These are phyloP conservation scores for Gallinago undulata DNA, from an alignment of 2,113 vertebrate genomes.

Conservation along the genomic window DNA sequence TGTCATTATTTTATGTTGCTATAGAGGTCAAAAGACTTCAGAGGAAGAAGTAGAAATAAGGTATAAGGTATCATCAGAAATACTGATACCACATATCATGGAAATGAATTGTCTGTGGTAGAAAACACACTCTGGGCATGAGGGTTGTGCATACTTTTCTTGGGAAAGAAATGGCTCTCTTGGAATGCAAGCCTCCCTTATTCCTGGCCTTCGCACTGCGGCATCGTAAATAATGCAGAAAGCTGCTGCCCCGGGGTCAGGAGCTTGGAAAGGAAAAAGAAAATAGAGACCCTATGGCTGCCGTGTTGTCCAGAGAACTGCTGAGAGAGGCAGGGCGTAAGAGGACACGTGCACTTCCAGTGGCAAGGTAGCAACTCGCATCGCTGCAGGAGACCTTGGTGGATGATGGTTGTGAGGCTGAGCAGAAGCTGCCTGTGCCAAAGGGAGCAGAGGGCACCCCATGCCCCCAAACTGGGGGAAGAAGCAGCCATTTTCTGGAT, in stretches of 20 bases:
- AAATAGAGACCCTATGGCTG: background rate
- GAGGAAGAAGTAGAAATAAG: background rate
- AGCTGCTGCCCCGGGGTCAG: background rate
- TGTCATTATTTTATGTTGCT: background rate
- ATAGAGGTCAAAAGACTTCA: background rate
- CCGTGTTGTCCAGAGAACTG: background rate
- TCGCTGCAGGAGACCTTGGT: background rate
- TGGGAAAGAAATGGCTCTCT: constrained; percentile 20
- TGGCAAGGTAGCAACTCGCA: background rate
- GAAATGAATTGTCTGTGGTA: background rate
- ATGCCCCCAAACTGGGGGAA: background rate
- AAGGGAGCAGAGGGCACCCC: background rate
- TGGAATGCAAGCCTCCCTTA: constrained; percentile 37
- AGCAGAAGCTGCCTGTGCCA: background rate
- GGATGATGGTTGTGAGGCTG: background rate
- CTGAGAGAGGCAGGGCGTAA: background rate
- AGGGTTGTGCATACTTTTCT: background rate
- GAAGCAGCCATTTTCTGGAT: background rate
- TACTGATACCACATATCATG: background rate
- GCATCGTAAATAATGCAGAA: constrained; percentile 28
- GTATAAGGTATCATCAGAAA: background rate
- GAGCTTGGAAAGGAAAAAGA: background rate
- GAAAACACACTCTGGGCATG: background rate
- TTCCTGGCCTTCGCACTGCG: background rate
- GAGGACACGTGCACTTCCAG: background rate